phyloP scores from a whole-genome alignment of 2,888 invertebrate genomes.

The Blastobasis adustella region DNA sequence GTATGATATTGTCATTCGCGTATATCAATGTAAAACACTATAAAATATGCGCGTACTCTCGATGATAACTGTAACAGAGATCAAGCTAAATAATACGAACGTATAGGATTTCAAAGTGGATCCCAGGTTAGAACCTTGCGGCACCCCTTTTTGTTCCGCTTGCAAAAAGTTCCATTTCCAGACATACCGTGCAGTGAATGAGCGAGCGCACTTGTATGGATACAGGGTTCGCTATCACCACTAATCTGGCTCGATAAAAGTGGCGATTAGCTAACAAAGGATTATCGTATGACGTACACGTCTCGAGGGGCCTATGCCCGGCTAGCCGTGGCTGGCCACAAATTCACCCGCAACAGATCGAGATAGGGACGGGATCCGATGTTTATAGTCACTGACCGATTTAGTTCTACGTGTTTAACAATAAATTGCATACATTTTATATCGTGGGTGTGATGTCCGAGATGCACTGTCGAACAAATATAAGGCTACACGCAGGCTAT shows the following conservation, averaged over 20 bases:
- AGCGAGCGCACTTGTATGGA: not conserved
- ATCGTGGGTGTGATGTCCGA: too few relatives aligned
- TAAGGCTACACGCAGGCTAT: too few relatives aligned
- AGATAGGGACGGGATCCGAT: too few relatives aligned
- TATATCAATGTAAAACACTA: too few relatives aligned
- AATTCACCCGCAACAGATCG: slow-evolving; percentile 60
- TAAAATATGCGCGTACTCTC: too few relatives aligned
- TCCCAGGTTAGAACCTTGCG: not conserved
- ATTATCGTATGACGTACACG: slow-evolving; percentile 62
- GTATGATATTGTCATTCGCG: too few relatives aligned
- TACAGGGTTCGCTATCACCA: slow-evolving; percentile 1
- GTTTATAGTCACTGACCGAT: too few relatives aligned
- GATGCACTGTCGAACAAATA: too few relatives aligned
- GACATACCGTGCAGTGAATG: not conserved
- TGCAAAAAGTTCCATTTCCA: not conserved
- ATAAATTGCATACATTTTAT: too few relatives aligned
- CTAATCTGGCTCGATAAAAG: slow-evolving; percentile 47
- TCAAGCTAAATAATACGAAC: not conserved
- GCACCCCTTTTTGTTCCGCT: not conserved
- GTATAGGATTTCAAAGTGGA: not conserved
- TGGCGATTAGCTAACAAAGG: slow-evolving; percentile 58
- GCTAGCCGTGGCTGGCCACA: slow-evolving; percentile 62
- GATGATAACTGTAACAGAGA: not conserved
- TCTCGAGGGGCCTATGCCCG: slow-evolving; percentile 50
- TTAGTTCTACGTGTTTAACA: too few relatives aligned